A percentile compares a stretch with the other conserved stretches of the same genome.
Conservation (phyloP, 1,140 invertebrate species). For the Phthorimaea operculella region DNA sequence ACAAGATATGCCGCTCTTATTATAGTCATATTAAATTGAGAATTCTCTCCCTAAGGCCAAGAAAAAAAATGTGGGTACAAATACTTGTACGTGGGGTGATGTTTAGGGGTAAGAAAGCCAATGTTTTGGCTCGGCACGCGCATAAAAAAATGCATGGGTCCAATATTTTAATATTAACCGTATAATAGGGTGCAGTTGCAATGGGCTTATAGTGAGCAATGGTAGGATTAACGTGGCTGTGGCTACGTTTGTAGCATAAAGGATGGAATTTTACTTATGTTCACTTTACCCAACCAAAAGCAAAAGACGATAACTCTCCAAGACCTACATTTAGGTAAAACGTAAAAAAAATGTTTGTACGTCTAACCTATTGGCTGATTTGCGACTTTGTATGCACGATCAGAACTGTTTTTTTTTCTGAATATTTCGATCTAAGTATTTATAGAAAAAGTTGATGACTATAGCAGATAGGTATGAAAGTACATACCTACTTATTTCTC, state of each 20-base stretch:
- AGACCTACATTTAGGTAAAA: too few species aligned
- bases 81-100: conserved; percentile 61
- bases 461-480: too few species aligned
- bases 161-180: conserved; percentile 67
- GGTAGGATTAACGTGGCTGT: background rate
- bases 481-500: too few species aligned
- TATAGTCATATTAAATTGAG: conserved; percentile 43
- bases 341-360: too few species aligned
- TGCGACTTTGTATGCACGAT: too few species aligned
- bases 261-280: too few species aligned
- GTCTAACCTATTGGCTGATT: too few species aligned
- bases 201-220: conserved; percentile 15
- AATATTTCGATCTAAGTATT: too few species aligned
- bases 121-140: conserved; percentile 50
- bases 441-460: too few species aligned
- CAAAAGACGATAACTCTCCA: too few species aligned
- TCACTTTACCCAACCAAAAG: too few species aligned
- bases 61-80: conserved; percentile 51
- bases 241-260: background rate
- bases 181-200: conserved; percentile 55
- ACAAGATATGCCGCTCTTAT: conserved; percentile 16
- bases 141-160: conserved; percentile 60
- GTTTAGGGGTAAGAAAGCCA: conserved; percentile 44
- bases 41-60: conserved; percentile 30
- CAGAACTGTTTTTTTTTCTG: too few species aligned